Conservation (phyloP, 2,888 invertebrate genomes). For the Brachyopa scutellaris region DNA sequence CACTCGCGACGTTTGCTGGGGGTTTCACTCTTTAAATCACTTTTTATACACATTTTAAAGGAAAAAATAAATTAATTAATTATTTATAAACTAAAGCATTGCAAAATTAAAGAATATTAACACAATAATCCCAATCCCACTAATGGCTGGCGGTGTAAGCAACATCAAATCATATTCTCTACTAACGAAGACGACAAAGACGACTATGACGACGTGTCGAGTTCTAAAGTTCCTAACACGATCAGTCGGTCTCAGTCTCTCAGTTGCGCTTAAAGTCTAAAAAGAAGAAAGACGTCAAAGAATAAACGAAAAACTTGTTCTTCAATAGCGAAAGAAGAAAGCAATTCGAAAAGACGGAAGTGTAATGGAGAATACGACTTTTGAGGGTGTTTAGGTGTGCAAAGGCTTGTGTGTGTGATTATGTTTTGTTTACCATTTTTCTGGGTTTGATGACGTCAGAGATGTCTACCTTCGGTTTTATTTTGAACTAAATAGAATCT, state of each 20-base stretch:
- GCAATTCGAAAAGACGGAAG: neutral
- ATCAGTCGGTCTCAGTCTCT: neutral
- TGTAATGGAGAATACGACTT: neutral
- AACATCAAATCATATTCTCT: constrained; percentile 30
- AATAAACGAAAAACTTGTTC: constrained; percentile 54
- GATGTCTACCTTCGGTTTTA: too few species aligned
- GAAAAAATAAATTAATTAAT: constrained; percentile 10
- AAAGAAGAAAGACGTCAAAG: constrained; percentile 32
- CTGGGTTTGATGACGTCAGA: too few species aligned
- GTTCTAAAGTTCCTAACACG: constrained; percentile 12
- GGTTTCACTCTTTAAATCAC: constrained; percentile 30
- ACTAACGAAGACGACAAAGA: too few species aligned
- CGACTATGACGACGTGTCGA: constrained; percentile 62
- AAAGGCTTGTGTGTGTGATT: neutral
- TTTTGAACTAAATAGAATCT: neutral
- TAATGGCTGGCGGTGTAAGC: constrained; percentile 1
- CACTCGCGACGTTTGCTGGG: constrained; percentile 6
- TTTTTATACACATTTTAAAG: constrained; percentile 43
- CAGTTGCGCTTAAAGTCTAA: constrained; percentile 26
- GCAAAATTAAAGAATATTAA: neutral
- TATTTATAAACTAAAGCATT: constrained; percentile 11
- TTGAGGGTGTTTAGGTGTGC: neutral
- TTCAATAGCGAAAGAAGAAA: constrained; percentile 4
- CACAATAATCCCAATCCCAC: neutral
- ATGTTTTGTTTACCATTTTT: neutral